Evolutionary conservation across 2,888 invertebrate species (phyloP).

Genomic region (Pollenia labialis): DNA sequence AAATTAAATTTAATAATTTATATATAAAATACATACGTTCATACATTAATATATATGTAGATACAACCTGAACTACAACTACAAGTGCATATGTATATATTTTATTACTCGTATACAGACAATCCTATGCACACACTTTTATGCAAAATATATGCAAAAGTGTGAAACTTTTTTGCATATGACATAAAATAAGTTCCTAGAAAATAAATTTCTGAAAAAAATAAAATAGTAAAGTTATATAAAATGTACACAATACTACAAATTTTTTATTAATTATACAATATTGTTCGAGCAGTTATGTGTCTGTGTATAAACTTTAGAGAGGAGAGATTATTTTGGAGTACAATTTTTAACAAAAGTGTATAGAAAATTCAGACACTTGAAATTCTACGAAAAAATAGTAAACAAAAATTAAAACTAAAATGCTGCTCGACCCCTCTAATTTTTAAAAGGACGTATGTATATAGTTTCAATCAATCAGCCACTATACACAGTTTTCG

Average conservation of each 20-base stretch:
- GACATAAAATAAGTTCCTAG: conserved; percentile 34
- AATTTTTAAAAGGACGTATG: too few species aligned
- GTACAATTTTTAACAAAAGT: too few species aligned
- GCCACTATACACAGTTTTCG: too few species aligned
- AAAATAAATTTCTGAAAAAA: conserved; percentile 24
- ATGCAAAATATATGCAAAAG: neutral
- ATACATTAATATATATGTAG: conserved; percentile 27
- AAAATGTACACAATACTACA: conserved; percentile 31
- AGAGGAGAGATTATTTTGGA: too few species aligned
- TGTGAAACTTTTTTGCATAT: conserved; percentile 9
- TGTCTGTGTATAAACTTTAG: too few species aligned
- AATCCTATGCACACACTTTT: neutral
- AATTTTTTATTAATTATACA: conserved; percentile 48
- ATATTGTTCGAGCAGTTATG: neutral
- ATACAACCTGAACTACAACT: neutral
- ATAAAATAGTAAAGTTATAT: neutral
- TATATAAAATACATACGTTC: conserved; percentile 74
- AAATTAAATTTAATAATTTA: conserved; percentile 83
- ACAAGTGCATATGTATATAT: too few species aligned
- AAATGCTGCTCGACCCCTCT: too few species aligned
- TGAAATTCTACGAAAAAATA: too few species aligned
- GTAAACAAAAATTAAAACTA: too few species aligned
- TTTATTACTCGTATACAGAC: neutral
- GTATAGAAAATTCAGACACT: too few species aligned
- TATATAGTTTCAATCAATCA: too few species aligned